A percentile compares a stretch with the other conserved stretches of the same genome.
These are phyloP conservation scores for Ifrita kowaldi DNA, from an alignment of 2,113 vertebrate genomes.

Conservation along the genomic window DNA sequence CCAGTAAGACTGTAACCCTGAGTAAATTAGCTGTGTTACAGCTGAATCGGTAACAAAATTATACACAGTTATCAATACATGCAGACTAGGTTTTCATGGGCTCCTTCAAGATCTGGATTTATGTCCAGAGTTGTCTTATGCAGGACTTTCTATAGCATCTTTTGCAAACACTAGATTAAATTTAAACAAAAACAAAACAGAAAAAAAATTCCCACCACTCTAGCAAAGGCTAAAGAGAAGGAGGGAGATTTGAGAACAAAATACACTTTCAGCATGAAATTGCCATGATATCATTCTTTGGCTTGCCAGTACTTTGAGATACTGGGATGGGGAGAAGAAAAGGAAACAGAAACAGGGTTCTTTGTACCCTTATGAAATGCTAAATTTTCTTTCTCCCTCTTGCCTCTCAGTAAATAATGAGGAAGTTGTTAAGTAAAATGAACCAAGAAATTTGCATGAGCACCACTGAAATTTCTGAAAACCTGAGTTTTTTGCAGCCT, in stretches of 20 bases:
- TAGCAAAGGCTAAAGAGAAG: neutral
- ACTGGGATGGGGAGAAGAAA: neutral
- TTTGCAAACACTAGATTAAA: neutral
- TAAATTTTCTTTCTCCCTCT: neutral
- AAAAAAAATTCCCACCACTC: neutral
- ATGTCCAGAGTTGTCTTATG: neutral
- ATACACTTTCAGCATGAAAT: slow-evolving; percentile 52
- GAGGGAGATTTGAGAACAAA: neutral
- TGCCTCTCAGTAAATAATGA: neutral
- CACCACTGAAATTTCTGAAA: neutral
- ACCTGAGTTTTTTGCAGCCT: neutral
- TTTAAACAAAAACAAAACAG: neutral
- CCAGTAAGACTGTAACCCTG: neutral
- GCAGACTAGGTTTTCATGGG: neutral
- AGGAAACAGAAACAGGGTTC: slow-evolving; percentile 12
- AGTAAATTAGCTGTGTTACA: neutral
- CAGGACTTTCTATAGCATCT: neutral
- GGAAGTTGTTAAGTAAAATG: neutral
- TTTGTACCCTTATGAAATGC: neutral
- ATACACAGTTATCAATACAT: neutral
- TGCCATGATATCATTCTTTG: slow-evolving; percentile 16
- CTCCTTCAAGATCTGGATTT: neutral
- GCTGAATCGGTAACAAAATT: neutral
- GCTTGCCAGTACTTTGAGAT: neutral
- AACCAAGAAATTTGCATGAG: slow-evolving; percentile 13